Evolutionary conservation across 2,113 vertebrate genomes (phyloP).

Genomic region (Sinosuthora webbiana): DNA sequence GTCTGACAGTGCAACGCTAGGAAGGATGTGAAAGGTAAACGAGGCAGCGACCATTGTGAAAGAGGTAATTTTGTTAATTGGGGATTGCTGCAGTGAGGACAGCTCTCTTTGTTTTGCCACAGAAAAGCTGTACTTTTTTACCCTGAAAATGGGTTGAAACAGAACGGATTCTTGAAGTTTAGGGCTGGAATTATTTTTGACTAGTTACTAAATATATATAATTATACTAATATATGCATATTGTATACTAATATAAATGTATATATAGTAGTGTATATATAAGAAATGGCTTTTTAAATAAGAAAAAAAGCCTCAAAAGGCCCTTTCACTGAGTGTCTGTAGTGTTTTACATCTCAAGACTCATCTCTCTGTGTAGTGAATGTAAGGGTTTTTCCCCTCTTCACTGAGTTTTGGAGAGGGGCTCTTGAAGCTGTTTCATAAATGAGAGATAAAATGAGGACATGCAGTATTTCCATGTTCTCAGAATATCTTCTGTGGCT

Average conservation of each 20-base stretch:
- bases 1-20: neutral
- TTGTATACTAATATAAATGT: neutral
- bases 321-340: neutral
- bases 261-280: neutral
- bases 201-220: no score
- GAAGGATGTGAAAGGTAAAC: neutral
- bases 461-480: neutral
- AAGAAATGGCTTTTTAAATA: neutral
- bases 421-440: neutral
- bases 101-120: neutral
- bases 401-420: neutral
- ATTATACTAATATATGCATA: neutral
- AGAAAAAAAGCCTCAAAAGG: neutral
- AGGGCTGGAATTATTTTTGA: neutral
- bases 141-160: neutral
- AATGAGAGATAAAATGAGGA: conserved; percentile 45
- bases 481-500: conserved; percentile 20
- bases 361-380: neutral
- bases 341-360: neutral
- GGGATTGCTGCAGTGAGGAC: neutral
- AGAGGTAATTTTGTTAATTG: neutral
- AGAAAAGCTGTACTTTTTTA: neutral
- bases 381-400: neutral
- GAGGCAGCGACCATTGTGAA: neutral
- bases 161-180: neutral